Base-by-base conservation (phyloP, 2,888 invertebrate species). In the Cheiracanthium punctorium region DNA sequence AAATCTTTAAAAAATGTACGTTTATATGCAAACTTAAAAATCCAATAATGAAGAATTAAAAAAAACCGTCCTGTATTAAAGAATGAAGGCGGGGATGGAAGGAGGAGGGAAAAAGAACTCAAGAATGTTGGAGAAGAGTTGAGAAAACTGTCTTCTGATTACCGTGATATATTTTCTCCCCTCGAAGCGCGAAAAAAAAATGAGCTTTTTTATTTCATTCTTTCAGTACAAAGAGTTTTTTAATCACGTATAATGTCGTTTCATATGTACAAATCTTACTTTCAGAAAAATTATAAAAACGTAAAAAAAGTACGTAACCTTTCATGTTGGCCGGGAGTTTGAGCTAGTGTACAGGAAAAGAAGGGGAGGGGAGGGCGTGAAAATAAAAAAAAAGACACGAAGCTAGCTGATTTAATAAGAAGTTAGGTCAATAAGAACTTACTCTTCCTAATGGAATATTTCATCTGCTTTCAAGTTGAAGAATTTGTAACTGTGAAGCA, bases 351-450 rank as follows among this genome's bases (percentile, higher is more conserved):
- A n/a, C n/a, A n/a, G n/a, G n/a, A n/a, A n/a, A n/a, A n/a, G n/a
- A n/a, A n/a, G n/a, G n/a, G 17, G 17, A 17, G 17, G 17, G 12
- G 17, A 17, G 12, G 48, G 17, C 17, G 17, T 7, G 17, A 48
- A 48, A 48, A 17, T 48, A 17, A 17, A 48, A 10, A 17, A 48
- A 48, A 48, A 48, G 48, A 64, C 32, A 43, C n/a, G 52, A 48
- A 58, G 48, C 43, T n/a, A 29, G 41, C 81, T 74, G 81, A 81
- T 81, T 81, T 81, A 81, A 81, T 81, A 81, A 81, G 74, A 74
- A 74, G 81, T 74, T 81, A 81, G 74, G 81, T 81, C 81, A 81
- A 81, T 81, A 81, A 81, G 74, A 74, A 74, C 30, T 81, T 69
- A 81, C 81, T 81, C 65, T 52, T 69, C 69, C 81, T 81, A 81